These are phyloP conservation scores for Punctoribates punctum DNA, from an alignment of 2,888 invertebrate species.

Conservation along the genomic window DNA sequence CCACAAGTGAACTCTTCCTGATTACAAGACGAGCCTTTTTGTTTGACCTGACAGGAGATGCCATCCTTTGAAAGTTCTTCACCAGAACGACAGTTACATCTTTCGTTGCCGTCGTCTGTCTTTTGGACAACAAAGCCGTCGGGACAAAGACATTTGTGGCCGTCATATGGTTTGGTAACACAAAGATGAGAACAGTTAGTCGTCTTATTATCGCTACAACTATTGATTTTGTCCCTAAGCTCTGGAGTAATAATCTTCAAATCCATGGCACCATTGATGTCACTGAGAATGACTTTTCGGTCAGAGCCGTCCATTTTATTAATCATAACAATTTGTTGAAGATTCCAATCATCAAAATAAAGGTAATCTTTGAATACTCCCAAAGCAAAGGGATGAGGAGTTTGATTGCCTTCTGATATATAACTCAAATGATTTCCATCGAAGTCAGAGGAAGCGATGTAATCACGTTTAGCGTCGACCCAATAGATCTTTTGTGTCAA, in stretches of 20 bases:
- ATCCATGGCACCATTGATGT: slow-evolving; percentile 72
- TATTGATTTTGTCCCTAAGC: slow-evolving; percentile 33
- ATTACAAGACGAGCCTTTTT: slow-evolving; percentile 56
- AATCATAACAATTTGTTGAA: slow-evolving; percentile 69
- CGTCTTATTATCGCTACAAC: slow-evolving; percentile 30
- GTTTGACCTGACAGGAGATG: slow-evolving; percentile 61
- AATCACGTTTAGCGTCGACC: slow-evolving; percentile 97
- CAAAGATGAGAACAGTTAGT: slow-evolving; percentile 70
- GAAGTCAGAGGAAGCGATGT: slow-evolving; percentile 83
- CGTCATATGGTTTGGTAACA: slow-evolving; percentile 67
- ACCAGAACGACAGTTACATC: slow-evolving; percentile 49
- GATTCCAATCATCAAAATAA: slow-evolving; percentile 98
- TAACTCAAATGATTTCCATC: slow-evolving; percentile 82
- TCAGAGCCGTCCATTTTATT: slow-evolving; percentile 71
- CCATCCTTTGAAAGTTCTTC: slow-evolving; percentile 63
- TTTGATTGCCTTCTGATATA: slow-evolving; percentile 69
- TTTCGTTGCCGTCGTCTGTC: slow-evolving; percentile 53
- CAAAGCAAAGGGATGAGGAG: slow-evolving; percentile 94
- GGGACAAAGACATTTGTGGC: slow-evolving; percentile 72
- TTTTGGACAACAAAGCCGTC: slow-evolving; percentile 60
- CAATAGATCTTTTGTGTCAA: slow-evolving; percentile 91
- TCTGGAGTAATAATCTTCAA: slow-evolving; percentile 60
- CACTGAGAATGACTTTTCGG: slow-evolving; percentile 61
- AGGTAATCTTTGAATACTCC: slow-evolving; percentile 83
- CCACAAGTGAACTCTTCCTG: slow-evolving; percentile 79